Base-by-base conservation (phyloP, 2,797 vertebrate species). In the Caiman crocodilus region DNA sequence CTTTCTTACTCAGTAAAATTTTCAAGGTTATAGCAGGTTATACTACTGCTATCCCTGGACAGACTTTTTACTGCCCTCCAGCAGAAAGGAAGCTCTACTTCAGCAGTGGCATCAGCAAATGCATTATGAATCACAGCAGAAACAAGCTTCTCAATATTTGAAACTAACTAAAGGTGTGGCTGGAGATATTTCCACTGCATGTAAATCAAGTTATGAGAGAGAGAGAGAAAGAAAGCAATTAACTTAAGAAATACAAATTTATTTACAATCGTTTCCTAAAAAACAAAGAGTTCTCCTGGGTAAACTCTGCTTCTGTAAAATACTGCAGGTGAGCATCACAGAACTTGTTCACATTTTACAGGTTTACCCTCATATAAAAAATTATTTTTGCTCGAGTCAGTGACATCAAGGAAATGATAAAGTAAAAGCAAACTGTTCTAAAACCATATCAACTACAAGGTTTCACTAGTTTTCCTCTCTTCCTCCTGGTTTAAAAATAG, bases 231-330 rank as follows among this genome's bases (percentile, higher is more conserved):
- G 94, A 87, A 50, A 50, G 59, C 57, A 69, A 42, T 95, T 86
- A 84, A 92, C 74, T 94, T 88, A 92, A 82, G 91, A 97, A 97
- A 95, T 69, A 82, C 88, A 93, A 88, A 83, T 98, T 98, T 98
- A 97, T 97, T 97, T 96, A 94, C 76, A 96, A 92, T 93, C 93
- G 76, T 93, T 95, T 71, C 90, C 84, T 91, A 89, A 74, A 82
- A 94, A 92, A 94, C 84, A 96, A 90, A 20, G 10, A 18, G 76
- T 71, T 50, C 26, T 91, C 21, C 57, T 84, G 69, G 25, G 86
- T 82, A 71, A 55, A 73, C 50, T 92, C 42, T 25, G 79, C 55
- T 57, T 91, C 76, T 84, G 88, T 35, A 81, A 93, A 93, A 91
- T 80, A 61, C 42, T 84, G 30, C 77, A 88, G 56, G 0, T 79